Conservation (phyloP, 2,888 invertebrate genomes). For the Dicranocentrus wangi region DNA sequence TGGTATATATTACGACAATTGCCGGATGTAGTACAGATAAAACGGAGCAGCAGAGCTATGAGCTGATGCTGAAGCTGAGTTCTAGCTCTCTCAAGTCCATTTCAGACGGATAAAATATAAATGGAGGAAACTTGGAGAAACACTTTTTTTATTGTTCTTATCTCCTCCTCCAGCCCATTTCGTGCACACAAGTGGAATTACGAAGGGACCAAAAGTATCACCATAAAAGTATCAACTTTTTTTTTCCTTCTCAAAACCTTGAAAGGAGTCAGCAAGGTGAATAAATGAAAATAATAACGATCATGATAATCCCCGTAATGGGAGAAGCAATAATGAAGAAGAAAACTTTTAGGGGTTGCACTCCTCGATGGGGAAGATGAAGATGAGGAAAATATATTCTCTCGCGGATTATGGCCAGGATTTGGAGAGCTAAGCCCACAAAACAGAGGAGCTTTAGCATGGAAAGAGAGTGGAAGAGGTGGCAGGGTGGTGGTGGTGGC, state of each 20-base stretch:
- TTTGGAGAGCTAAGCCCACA: slow-evolving; percentile 29
- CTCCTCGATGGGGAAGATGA: neutral
- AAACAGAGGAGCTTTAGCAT: neutral
- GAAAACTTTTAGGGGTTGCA: slow-evolving; percentile 20
- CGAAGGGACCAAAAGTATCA: no score
- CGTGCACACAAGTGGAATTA: slow-evolving; percentile 40
- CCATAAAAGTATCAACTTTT: slow-evolving; percentile 15
- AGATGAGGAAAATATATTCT: slow-evolving; percentile 1
- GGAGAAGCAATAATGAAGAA: slow-evolving; percentile 47
- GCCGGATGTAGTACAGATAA: slow-evolving; percentile 28
- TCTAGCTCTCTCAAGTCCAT: slow-evolving; percentile 2
- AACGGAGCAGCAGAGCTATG: neutral
- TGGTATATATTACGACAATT: slow-evolving; percentile 4
- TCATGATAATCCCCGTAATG: slow-evolving; percentile 56
- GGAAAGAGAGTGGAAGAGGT: neutral
- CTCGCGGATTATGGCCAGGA: slow-evolving; percentile 32
- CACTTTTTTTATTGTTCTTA: slow-evolving; percentile 47
- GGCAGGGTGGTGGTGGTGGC: no score
- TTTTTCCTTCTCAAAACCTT: neutral
- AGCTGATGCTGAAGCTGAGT: no score
- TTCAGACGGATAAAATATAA: slow-evolving; percentile 22
- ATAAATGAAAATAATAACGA: slow-evolving; percentile 60
- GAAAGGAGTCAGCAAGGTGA: slow-evolving; percentile 48
- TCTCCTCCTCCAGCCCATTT: slow-evolving; percentile 50
- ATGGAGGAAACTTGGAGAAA: slow-evolving; percentile 13